A percentile compares a stretch with the other conserved stretches of the same genome.
phyloP scores from a whole-genome alignment of 2,797 vertebrate species.

The Cuniculus paca region DNA sequence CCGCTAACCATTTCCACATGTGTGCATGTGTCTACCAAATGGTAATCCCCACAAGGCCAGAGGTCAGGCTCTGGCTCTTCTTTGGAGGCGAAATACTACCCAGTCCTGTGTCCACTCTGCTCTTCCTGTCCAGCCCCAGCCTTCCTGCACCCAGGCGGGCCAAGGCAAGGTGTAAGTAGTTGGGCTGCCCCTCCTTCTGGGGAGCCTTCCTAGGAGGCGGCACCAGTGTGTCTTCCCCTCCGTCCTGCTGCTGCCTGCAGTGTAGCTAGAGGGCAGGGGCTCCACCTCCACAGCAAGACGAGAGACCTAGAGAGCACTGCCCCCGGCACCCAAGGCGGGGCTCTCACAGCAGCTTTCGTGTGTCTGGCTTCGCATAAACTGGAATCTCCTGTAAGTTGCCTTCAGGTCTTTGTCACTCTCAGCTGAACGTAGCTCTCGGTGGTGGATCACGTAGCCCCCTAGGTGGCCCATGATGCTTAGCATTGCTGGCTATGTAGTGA shows the following conservation, averaged over 20 bases:
- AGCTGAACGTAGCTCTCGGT: neutral
- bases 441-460: fast-evolving
- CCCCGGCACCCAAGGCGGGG: neutral
- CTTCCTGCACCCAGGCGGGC: fast-evolving
- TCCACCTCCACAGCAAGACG: no score
- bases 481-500: fast-evolving
- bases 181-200: neutral
- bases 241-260: fast-evolving
- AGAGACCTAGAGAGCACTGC: neutral
- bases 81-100: neutral
- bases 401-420: neutral
- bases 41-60: neutral
- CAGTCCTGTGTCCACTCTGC: neutral
- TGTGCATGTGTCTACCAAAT: neutral
- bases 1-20: neutral
- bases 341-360: neutral
- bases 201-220: neutral
- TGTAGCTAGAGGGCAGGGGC: fast-evolving
- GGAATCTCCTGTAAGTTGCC: neutral
- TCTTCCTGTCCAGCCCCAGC: neutral
- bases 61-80: slow-evolving; percentile 13
- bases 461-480: fast-evolving
- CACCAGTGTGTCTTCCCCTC: fast-evolving
- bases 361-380: neutral
- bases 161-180: neutral